Conservation (phyloP, 2,797 vertebrate genomes). For the Mastacembelus armatus region DNA sequence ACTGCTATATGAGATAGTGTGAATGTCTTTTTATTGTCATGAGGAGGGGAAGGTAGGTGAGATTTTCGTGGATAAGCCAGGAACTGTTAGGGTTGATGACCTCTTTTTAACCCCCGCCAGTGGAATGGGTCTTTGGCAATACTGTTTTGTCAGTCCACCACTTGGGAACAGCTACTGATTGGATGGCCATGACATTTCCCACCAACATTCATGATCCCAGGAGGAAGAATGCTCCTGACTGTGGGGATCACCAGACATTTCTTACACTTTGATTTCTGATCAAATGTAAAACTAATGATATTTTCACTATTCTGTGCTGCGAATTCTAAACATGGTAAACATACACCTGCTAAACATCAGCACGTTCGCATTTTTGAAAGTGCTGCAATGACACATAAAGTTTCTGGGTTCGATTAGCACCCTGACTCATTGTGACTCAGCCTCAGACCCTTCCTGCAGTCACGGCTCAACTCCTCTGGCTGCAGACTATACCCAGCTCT, state of each 20-base stretch:
- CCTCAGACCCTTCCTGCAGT: conserved; percentile 43
- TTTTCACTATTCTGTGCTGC: too few species aligned
- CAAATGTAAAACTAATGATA: background rate
- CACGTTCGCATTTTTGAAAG: conserved; percentile 18
- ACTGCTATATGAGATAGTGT: conserved; percentile 15
- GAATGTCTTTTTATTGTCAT: conserved; percentile 14
- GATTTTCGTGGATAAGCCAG: conserved; percentile 1
- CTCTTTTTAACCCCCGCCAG: background rate
- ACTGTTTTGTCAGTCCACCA: background rate
- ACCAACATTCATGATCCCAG: background rate
- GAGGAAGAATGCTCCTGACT: background rate
- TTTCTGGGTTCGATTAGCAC: conserved; percentile 66
- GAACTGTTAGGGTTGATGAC: background rate
- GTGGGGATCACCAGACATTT: background rate
- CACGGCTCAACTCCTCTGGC: conserved; percentile 61
- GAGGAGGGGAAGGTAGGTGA: background rate
- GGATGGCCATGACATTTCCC: background rate
- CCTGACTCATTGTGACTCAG: conserved; percentile 65
- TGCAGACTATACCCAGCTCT: conserved; percentile 41
- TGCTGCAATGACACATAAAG: conserved; percentile 58
- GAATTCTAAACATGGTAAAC: background rate
- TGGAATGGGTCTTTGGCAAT: background rate
- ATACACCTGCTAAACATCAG: background rate
- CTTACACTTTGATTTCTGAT: background rate
- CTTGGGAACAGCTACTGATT: conserved; percentile 1